Evolutionary conservation across 92 coral and sea anemone genomes (phyloP).

Genomic region (Isaurus tuberculatus): DNA sequence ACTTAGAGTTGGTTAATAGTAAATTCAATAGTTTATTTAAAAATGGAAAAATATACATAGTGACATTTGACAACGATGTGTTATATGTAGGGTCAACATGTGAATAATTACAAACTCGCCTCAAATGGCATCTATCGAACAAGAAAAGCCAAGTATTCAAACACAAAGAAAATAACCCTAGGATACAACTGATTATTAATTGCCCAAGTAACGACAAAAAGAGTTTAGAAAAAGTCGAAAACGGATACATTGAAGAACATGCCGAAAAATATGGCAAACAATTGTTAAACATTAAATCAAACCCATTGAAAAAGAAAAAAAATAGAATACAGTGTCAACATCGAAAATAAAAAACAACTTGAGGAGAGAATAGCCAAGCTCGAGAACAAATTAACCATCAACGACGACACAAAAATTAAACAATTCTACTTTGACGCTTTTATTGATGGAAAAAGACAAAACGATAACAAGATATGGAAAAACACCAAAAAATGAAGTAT

Average conservation of each 20-base stretch:
- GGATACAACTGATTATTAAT: not conserved
- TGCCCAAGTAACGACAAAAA: not conserved
- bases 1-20: not conserved
- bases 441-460: not conserved
- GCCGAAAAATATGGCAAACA: not conserved
- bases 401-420: not conserved
- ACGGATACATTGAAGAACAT: not conserved
- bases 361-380: not conserved
- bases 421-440: not conserved
- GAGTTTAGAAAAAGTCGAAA: not conserved
- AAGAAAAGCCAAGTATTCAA: not conserved
- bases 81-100: not conserved
- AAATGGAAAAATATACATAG: not conserved
- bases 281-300: too few relatives aligned
- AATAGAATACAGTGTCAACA: not conserved
- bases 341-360: not conserved
- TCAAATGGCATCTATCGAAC: not conserved
- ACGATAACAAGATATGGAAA: too few relatives aligned
- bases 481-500: too few relatives aligned
- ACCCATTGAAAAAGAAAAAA: not conserved
- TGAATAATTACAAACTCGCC: not conserved
- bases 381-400: not conserved
- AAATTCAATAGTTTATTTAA: not conserved
- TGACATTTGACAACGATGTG: not conserved
- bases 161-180: not conserved